Base-by-base conservation (phyloP, 2,888 invertebrate genomes). In the Harmothoe impar region DNA sequence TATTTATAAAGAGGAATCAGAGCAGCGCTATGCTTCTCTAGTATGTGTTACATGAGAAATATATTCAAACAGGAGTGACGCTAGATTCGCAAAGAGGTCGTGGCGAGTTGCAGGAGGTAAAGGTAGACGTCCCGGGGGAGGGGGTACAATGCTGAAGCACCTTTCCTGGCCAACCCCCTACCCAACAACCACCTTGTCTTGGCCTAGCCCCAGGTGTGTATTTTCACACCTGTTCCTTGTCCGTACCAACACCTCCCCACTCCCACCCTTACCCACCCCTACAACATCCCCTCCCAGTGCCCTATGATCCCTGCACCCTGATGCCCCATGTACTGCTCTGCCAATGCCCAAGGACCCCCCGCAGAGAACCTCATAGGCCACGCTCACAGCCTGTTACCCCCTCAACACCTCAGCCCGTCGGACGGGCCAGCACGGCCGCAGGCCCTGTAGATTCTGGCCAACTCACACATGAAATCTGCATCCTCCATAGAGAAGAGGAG, bases 151-250 rank as follows among this genome's bases (percentile, higher is more conserved):
- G 43, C 35, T 23, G 35, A 81, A 33, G 43, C 81, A 81, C 81
- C 33, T 33, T 35, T 43, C 43, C 20, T 43, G 35, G 43, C 81
- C 35, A 3, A 43, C 81, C 81, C 81, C 81, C 43, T 17, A 17
- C 72, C 81, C 35, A 81, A 81, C 81, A 81, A 43, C 81, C 81
- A 81, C 81, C 43, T 81, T 81, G 81, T 81, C 81, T 81, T 81
- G 81, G 81, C 81, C 81, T 35, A 20, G 35, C 33, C 81, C 81
- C 81, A 81, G 81, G 81, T 81, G 81, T 81, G 81, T 81, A 81
- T 81, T 81, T 81, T 81, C 81, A 81, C 81, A 81, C 81, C 81
- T 81, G 81, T 35, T 81, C 33, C 81, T 35, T 81, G 81, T 81
- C 81, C 81, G 81, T 81, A 43, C 81, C 15, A 35, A 81, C 81